Evolutionary conservation across 2,888 invertebrate genomes (phyloP).

Genomic region (Lacanobia oleracea): DNA sequence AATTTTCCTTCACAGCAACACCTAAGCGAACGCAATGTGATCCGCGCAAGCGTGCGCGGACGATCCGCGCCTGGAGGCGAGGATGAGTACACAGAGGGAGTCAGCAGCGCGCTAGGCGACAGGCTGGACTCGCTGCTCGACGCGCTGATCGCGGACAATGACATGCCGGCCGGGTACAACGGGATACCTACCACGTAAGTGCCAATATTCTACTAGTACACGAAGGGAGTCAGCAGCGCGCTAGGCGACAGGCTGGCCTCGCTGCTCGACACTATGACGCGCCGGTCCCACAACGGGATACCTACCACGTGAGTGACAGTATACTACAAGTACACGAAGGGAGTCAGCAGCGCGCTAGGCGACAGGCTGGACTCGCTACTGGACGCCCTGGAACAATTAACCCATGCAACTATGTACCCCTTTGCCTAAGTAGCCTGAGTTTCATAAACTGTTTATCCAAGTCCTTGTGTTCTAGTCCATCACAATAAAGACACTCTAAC

Average conservation of each 20-base stretch:
- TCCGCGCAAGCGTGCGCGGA: slow-evolving; percentile 90
- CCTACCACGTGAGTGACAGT: slow-evolving; percentile 83
- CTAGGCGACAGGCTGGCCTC: slow-evolving; percentile 92
- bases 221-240: slow-evolving; percentile 84
- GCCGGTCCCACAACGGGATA: slow-evolving; percentile 90
- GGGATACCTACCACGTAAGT: slow-evolving; percentile 90
- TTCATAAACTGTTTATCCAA: no score
- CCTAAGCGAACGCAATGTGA: slow-evolving; percentile 93
- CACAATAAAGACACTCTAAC: no score
- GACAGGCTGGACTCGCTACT: slow-evolving; percentile 92
- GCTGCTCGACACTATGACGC: slow-evolving; percentile 90
- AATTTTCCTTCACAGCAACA: slow-evolving; percentile 88
- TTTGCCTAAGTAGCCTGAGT: no score
- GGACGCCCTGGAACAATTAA: slow-evolving; percentile 73
- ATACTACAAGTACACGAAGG: not conserved
- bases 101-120: slow-evolving; percentile 92
- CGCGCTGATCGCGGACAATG: slow-evolving; percentile 92
- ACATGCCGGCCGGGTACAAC: slow-evolving; percentile 87
- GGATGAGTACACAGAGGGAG: slow-evolving; percentile 92
- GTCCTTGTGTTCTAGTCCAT: no score
- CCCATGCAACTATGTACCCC: no score
- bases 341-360: slow-evolving; percentile 91
- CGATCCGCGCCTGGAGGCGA: slow-evolving; percentile 89
- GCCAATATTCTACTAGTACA: not conserved
- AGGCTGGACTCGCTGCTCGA: slow-evolving; percentile 93